Conservation (phyloP, 2,797 vertebrate species). For the Neosilurus hyrtlii region DNA sequence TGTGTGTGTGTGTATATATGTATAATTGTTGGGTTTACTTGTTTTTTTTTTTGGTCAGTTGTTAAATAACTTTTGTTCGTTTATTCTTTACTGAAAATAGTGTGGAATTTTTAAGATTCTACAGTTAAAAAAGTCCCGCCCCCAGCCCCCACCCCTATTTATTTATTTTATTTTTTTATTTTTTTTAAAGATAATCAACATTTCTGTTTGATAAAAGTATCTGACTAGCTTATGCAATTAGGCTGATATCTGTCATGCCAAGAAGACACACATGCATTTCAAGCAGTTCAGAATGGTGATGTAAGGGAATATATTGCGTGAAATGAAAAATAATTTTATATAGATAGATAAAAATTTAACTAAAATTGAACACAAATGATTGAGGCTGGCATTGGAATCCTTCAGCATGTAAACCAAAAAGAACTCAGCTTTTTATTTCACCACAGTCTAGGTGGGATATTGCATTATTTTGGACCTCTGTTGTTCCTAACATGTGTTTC, state of each 20-base stretch:
- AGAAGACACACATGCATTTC: slow-evolving; percentile 11
- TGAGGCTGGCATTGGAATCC: not conserved
- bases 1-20: too few relatives aligned
- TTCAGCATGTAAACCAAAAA: not conserved
- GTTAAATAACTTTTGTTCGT: slow-evolving; percentile 22
- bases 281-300: not conserved
- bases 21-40: not conserved
- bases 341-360: too few relatives aligned
- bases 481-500: not conserved
- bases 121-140: too few relatives aligned
- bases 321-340: too few relatives aligned
- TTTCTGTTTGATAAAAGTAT: slow-evolving; percentile 3
- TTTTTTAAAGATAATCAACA: not conserved
- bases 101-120: not conserved
- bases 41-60: slow-evolving; percentile 12
- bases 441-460: not conserved
- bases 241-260: slow-evolving; percentile 20
- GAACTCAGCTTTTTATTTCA: not conserved
- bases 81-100: not conserved
- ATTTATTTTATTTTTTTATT: too few relatives aligned
- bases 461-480: not conserved
- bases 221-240: not conserved
- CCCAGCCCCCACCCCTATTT: too few relatives aligned
- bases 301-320: too few relatives aligned
- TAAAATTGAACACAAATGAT: not conserved